Evolutionary conservation across 2,888 invertebrate species (phyloP), one percentile per base, ranked within the genome.

Genomic region (Hydraecia micacea): DNA sequence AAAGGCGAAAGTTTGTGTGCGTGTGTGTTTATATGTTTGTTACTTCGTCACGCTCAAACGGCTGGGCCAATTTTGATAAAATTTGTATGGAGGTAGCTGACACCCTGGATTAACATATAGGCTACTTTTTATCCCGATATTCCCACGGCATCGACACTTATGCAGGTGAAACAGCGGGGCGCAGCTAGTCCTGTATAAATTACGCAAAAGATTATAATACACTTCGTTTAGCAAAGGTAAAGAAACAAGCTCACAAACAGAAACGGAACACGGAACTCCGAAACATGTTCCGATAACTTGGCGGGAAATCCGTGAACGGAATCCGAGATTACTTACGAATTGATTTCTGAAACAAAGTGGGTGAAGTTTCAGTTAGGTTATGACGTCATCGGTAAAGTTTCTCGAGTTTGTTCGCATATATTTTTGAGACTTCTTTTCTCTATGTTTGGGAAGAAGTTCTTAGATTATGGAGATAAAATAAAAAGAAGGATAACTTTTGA

Each of bases 271-370:
- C 28, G 55, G 60, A 86, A 76, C 80, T 86, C 60, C 28, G 70
- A 81, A 87, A 79, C 79, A 79, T 83, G 81, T 85, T 75, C 58
- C 67, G 72, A 52, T 79, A 89, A 89, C 63, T 87, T 79, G 67
- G 74, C 67, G 63, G 69, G 72, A 63, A 83, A 77, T 76, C 81
- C 81, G 80, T 71, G 83, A 81, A 69, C 73, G 62, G 87, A 89
- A 84, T 89, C 80, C 79, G 18, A 77, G 72, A 89, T 89, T 85
- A 87, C 81, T 79, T 79, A 52, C 46, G 77, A 78, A 89, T 89
- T 86, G 87, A 83, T 85, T 84, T 63, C 32, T 32, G 75, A 75
- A 83, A 75, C 80, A 83, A 70, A 78, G 55, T 63, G 21, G 36
- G 28, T 73, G 62, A 85, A 75, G 72, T 79, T 85, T 76, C 65